phyloP scores from a whole-genome alignment of 2,113 vertebrate species.

The human (Homo sapiens) region GRCh38 chr9:118088501-118089000 shows the following conservation, averaged over 20 bases:
- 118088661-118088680: not conserved
- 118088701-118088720: not conserved
- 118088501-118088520: not conserved
- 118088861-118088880: not conserved
- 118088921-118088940: not conserved
- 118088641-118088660: not conserved
- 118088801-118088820: not conserved
- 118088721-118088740: not conserved
- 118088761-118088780: not conserved
- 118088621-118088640: not conserved
- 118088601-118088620: not conserved
- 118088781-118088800: not conserved
- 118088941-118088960: not conserved
- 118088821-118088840: fast-evolving
- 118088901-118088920: not conserved
- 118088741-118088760: not conserved
- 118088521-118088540: not conserved
- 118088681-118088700: not conserved
- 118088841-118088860: not conserved
- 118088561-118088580: not conserved
- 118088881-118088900: fast-evolving
- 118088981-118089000: not conserved
- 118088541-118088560: not conserved
- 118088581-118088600: not conserved
- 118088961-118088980: not conserved